A percentile compares a stretch with the other conserved stretches of the same genome.
Conservation (phyloP, 1,140 invertebrate genomes). For the Drosophila sulfurigaster region DNA sequence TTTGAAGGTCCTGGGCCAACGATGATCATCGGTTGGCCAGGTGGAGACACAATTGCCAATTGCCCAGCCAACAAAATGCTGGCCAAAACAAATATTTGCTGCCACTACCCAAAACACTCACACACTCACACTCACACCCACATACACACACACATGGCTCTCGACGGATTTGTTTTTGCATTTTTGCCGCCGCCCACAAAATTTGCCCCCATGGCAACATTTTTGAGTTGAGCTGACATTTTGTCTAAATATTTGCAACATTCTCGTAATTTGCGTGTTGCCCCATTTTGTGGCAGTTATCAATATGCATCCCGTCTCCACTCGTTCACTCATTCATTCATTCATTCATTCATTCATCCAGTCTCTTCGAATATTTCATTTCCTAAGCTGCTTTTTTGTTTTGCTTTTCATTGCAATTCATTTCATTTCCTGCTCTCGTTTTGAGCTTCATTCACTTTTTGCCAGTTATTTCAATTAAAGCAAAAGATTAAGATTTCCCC, state of each 20-base stretch:
- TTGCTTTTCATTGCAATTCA: constrained; percentile 3
- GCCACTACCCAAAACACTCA: constrained; percentile 10
- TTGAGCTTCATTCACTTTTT: background rate
- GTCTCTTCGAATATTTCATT: constrained; percentile 7
- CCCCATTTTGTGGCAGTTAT: constrained; percentile 7
- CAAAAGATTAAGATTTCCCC: background rate
- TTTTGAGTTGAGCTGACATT: constrained; percentile 32
- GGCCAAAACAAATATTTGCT: constrained; percentile 51
- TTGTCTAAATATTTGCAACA: constrained; percentile 49
- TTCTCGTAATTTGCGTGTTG: constrained; percentile 31
- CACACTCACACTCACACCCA: no score
- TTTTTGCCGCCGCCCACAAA: background rate
- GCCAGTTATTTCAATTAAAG: constrained; percentile 2
- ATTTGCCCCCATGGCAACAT: background rate
- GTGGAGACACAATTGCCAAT: constrained; percentile 2
- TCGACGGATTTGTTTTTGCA: background rate
- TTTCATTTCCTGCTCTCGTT: constrained; percentile 11
- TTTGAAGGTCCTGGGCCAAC: constrained; percentile 22
- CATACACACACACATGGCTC: background rate
- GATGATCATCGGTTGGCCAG: constrained; percentile 15
- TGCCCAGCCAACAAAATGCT: background rate
- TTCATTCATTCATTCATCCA: background rate
- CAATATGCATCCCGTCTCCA: constrained; percentile 17
- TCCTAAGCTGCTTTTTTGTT: constrained; percentile 3
- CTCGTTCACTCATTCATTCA: no score